A percentile compares a stretch with the other conserved stretches of the same genome.
These are phyloP conservation scores for Teleogryllus oceanicus DNA, from an alignment of 2,888 invertebrate species.

Conservation along the genomic window DNA sequence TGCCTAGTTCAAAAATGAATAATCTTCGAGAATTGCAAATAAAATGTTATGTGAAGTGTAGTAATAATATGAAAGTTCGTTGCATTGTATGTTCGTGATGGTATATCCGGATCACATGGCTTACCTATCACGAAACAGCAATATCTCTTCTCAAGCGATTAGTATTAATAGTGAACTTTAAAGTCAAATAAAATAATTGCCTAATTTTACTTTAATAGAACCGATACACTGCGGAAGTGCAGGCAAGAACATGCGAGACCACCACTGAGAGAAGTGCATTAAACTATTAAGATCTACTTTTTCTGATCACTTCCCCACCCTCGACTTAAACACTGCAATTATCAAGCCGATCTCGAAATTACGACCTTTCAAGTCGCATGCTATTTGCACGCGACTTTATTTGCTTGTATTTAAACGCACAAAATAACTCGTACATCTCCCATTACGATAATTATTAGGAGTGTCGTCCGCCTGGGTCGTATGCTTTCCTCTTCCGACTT, in stretches of 20 bases:
- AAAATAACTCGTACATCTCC: background rate
- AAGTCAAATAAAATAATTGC: background rate
- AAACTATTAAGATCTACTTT: constrained; percentile 8
- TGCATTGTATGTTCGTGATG: too few relatives aligned
- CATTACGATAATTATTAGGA: background rate
- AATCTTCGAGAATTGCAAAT: too few relatives aligned
- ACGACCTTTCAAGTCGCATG: background rate
- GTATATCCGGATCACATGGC: too few relatives aligned
- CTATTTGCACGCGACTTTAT: background rate
- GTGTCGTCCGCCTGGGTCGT: background rate
- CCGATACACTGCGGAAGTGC: background rate
- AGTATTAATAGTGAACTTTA: too few relatives aligned
- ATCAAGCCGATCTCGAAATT: background rate
- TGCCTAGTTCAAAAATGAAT: too few relatives aligned
- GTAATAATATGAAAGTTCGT: too few relatives aligned
- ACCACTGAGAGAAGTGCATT: background rate
- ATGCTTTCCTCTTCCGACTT: background rate
- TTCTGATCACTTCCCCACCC: background rate
- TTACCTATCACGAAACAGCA: too few relatives aligned
- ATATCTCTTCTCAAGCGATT: too few relatives aligned
- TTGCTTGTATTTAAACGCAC: background rate
- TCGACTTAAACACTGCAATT: background rate
- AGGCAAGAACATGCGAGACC: background rate
- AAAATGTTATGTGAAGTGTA: too few relatives aligned
- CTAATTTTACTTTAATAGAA: background rate